Evolutionary conservation across 1,140 invertebrate species (phyloP).

Genomic region (Drosophila trapezifrons): DNA sequence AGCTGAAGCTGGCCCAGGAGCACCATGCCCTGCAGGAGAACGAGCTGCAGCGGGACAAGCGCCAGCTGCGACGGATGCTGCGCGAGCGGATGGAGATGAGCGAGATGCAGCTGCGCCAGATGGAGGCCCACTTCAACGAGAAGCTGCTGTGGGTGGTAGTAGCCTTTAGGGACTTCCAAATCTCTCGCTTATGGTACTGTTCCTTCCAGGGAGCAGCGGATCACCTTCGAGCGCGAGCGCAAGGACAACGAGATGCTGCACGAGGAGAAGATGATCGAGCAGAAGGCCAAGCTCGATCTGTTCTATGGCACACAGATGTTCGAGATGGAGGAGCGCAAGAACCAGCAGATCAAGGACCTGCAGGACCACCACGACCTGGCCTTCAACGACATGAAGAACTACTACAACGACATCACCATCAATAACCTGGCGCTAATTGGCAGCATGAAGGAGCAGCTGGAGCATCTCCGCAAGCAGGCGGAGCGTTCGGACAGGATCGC

Average conservation of each 20-base stretch:
- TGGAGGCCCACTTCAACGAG: constrained; percentile 85
- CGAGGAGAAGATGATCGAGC: constrained; percentile 90
- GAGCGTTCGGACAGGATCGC: constrained; percentile 88
- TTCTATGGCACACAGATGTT: constrained; percentile 91
- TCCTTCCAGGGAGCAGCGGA: constrained; percentile 58
- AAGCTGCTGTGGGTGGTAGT: constrained; percentile 86
- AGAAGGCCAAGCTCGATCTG: constrained; percentile 90
- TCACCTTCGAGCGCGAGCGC: constrained; percentile 88
- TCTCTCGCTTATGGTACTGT: neutral
- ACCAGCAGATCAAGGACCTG: constrained; percentile 91
- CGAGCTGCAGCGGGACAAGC: constrained; percentile 91
- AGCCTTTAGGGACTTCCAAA: neutral
- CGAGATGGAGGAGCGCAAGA: constrained; percentile 95
- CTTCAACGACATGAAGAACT: constrained; percentile 95
- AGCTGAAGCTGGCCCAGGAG: constrained; percentile 90
- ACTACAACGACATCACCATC: constrained; percentile 96
- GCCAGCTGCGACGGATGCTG: constrained; percentile 89
- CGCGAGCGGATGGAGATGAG: constrained; percentile 88
- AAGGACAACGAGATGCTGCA: constrained; percentile 92
- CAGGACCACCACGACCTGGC: constrained; percentile 93
- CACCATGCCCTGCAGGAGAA: constrained; percentile 90
- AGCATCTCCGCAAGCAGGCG: constrained; percentile 91
- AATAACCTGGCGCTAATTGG: constrained; percentile 94
- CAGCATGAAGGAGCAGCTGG: constrained; percentile 94
- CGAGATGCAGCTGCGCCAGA: constrained; percentile 77